Base-by-base conservation (phyloP, 2,113 vertebrate species). In the Anarhynchus alexandrinus region DNA sequence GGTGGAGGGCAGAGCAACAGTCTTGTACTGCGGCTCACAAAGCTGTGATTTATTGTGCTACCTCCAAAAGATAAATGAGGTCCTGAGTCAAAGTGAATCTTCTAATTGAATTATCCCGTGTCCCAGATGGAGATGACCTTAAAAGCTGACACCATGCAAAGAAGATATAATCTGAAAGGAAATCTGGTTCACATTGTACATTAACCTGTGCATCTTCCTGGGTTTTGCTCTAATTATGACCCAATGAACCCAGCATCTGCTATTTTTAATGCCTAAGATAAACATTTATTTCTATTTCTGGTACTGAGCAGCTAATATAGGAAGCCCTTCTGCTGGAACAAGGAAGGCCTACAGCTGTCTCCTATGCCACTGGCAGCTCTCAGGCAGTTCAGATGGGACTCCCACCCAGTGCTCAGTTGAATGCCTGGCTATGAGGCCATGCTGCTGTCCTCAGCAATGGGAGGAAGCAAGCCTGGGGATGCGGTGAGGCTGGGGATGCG, bases 371-470 rank as follows among this genome's bases (percentile, higher is more conserved):
- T 79, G 17, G 13, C 57, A 85, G 18, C 3, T 66, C 54, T 77
- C 58, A 54, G 54, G 16, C 6, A 32, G 11, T 43, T 72, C 12
- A 43, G 7, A 11, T 57, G 45, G 45, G 30, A 67, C 57, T 88
- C 9, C 36, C 54, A 83, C 6, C 9, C 21, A 58, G 30, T 5
- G 15, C 14, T 76, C 16, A 23, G 61, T 5, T 61, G 49, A 54
- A 29, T 8, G 5, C 9, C 22, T 2, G 1, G 47, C 38, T 23
- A 7, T 38, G 40, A 27, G n/a, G 26, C 36, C 3, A 0, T 45
- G 49, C 20, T 49, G 6, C 34, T 61, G 15, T 59, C 29, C 38
- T 59, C 11, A 19, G 29, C 32, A 23, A 8, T 4, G 23, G 29
- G 38, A 90, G 34, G 40, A 74, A 55, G 32, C 0, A 5, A 52